Percentiles rank a stretch among this genome's conserved stretches.
These are phyloP conservation scores for Moxostoma hubbsi DNA, from an alignment of 2,797 vertebrate genomes.

Conservation along the genomic window DNA sequence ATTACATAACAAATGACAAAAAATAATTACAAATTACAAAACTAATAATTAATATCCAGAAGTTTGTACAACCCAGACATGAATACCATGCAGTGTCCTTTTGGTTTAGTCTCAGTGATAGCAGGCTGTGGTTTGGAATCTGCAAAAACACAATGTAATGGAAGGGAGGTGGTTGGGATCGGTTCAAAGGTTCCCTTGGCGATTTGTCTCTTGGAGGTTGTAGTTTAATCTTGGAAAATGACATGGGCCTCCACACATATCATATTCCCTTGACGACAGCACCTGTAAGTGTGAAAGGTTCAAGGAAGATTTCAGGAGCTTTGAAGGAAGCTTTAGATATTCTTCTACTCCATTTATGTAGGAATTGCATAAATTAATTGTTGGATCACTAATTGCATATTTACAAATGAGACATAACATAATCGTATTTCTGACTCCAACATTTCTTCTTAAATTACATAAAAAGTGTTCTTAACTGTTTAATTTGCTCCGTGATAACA, in stretches of 20 bases:
- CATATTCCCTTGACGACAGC: neutral
- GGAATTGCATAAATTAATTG: neutral
- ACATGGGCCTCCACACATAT: slow-evolving; percentile 3
- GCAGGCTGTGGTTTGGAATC: neutral
- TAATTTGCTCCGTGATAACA: neutral
- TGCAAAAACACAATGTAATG: slow-evolving; percentile 15
- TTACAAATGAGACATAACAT: too few species aligned
- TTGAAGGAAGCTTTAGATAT: neutral
- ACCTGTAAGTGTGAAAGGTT: slow-evolving; percentile 17
- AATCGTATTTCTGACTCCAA: too few species aligned
- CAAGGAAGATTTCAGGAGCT: neutral
- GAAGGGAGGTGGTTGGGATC: neutral
- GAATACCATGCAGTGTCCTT: too few species aligned
- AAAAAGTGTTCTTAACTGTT: neutral
- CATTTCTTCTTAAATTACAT: neutral
- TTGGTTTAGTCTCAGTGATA: neutral
- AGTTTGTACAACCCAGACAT: too few species aligned
- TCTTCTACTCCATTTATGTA: neutral
- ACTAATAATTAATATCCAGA: too few species aligned
- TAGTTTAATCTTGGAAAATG: slow-evolving; percentile 26
- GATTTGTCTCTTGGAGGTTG: slow-evolving; percentile 18
- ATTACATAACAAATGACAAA: too few species aligned
- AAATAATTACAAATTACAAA: too few species aligned
- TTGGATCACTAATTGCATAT: too few species aligned
- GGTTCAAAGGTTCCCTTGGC: slow-evolving; percentile 17